phyloP scores from a whole-genome alignment of 2,113 vertebrate genomes.

The Myrmophylax atrothorax region DNA sequence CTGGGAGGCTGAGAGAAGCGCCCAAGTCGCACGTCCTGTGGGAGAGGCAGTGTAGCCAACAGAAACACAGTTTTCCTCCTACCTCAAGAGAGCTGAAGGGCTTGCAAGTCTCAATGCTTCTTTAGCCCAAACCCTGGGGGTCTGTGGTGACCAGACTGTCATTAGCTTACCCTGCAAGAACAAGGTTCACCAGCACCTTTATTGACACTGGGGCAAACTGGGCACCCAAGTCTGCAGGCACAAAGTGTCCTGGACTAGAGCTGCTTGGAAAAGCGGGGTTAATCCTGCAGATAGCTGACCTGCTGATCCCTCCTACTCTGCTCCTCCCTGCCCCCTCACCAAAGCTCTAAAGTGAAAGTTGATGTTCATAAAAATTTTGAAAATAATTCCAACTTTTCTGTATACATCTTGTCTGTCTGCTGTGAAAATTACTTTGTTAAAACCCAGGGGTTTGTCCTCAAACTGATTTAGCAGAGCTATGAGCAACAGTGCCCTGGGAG shows the following conservation, averaged over 20 bases:
- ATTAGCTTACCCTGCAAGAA: not conserved
- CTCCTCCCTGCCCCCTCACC: not conserved
- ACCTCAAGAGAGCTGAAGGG: conserved; percentile 58
- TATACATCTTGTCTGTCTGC: not conserved
- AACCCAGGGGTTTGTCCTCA: not conserved
- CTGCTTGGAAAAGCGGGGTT: not conserved
- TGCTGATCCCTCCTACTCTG: not conserved
- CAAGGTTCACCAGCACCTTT: not conserved
- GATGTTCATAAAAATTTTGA: not conserved
- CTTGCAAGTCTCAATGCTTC: not conserved
- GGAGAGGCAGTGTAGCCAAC: not conserved
- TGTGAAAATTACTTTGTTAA: not conserved
- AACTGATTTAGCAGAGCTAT: not conserved
- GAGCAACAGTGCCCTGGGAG: not conserved
- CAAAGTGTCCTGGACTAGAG: not conserved
- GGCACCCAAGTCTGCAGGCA: not conserved
- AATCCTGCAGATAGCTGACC: not conserved
- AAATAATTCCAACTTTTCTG: not conserved
- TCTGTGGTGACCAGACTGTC: not conserved
- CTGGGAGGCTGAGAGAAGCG: not conserved
- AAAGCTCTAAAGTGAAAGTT: not conserved
- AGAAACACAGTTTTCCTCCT: conserved; percentile 42
- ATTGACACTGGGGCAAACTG: not conserved
- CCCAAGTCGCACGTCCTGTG: rapidly evolving
- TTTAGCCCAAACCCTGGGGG: not conserved